Evolutionary conservation across 2,113 vertebrate species (phyloP).

Genomic region (Parotia lawesii): DNA sequence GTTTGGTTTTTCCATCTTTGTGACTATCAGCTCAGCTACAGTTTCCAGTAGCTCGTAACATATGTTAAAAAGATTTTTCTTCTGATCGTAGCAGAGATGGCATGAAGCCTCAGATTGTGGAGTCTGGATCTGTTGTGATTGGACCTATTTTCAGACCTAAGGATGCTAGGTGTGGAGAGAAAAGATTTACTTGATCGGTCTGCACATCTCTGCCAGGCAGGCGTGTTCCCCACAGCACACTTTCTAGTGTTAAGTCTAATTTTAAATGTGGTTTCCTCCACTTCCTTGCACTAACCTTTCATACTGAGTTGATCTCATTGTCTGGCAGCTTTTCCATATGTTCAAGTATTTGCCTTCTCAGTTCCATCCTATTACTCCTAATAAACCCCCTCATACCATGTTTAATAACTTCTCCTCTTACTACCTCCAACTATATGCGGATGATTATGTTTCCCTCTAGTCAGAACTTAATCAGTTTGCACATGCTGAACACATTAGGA

Average conservation of each 20-base stretch:
- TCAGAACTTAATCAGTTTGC: not conserved
- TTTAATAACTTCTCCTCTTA: slow-evolving; percentile 42
- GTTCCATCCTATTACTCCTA: not conserved
- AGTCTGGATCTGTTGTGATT: not conserved
- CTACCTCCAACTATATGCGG: not conserved
- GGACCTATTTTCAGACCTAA: not conserved
- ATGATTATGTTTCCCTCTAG: not conserved
- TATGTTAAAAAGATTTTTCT: not conserved
- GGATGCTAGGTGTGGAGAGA: not conserved
- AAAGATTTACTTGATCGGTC: not conserved
- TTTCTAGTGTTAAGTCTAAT: not conserved
- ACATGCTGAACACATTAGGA: not conserved
- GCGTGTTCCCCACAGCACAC: not conserved
- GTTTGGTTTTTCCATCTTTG: not conserved
- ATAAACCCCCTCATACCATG: slow-evolving; percentile 2
- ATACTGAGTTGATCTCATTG: not conserved
- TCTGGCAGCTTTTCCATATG: slow-evolving; percentile 5
- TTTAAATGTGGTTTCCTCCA: slow-evolving; percentile 10
- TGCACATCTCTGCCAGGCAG: not conserved
- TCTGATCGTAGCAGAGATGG: not conserved
- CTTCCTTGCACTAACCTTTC: not conserved
- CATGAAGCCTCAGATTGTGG: not conserved
- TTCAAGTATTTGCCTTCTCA: slow-evolving; percentile 4
- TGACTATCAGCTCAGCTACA: not conserved
- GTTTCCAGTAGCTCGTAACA: not conserved